A percentile compares a stretch with the other conserved stretches of the same genome.
Conservation (phyloP, 2,113 vertebrate genomes). For the Monopterus albus region DNA sequence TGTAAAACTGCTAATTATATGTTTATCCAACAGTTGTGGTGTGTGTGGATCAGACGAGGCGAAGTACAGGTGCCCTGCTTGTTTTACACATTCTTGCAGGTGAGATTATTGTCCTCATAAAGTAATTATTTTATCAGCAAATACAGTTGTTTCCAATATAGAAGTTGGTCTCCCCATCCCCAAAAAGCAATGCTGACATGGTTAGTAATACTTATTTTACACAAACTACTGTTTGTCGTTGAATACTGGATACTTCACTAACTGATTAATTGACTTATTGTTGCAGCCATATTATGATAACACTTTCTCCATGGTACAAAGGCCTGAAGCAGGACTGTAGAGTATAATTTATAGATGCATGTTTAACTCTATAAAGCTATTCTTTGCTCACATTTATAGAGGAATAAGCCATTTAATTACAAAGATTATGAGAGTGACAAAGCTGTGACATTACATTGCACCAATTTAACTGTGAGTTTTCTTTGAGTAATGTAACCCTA, state of each 20-base stretch:
- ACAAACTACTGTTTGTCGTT: too few species aligned
- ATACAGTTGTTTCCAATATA: too few species aligned
- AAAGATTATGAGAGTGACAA: too few species aligned
- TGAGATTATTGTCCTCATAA: conserved; percentile 68
- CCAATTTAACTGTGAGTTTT: background rate
- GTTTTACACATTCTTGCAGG: conserved; percentile 92
- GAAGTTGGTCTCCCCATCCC: too few species aligned
- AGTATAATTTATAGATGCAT: background rate
- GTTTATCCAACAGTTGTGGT: conserved; percentile 84
- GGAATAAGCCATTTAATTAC: background rate
- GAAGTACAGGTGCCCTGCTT: conserved; percentile 92
- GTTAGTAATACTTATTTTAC: too few species aligned
- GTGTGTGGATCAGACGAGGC: conserved; percentile 88
- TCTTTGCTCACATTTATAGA: background rate
- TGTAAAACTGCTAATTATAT: background rate
- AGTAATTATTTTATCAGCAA: too few species aligned
- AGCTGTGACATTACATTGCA: background rate
- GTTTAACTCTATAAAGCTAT: background rate
- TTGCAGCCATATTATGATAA: too few species aligned
- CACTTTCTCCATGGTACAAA: too few species aligned
- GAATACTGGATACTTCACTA: too few species aligned
- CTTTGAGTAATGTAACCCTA: background rate
- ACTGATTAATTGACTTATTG: too few species aligned
- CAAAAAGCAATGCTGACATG: too few species aligned
- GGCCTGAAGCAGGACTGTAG: too few species aligned